Base-by-base conservation (phyloP, 37 sponge, comb jelly and placozoan genomes). In the Halisarca cf. caerulea region DNA sequence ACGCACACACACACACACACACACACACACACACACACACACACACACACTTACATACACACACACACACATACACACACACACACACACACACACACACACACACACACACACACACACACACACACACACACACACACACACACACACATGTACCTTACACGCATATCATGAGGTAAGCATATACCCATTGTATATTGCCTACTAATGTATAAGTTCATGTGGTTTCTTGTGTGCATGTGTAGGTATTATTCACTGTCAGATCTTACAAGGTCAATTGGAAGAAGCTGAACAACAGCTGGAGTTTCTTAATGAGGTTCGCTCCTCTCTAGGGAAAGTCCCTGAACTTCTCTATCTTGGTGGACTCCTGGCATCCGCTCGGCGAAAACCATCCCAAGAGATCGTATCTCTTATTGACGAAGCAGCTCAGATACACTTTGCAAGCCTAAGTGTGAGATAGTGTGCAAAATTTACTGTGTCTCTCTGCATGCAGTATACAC, bases 251-350 rank as follows among this genome's bases (percentile, higher is more conserved):
- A 92, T 94, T 17, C 85, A 89, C 82, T 96, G 99, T 60, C 94
- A 96, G 85, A 54, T 98, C 40, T 15, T 90, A 38, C 74, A 82
- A 38, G 92, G 90, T n/a, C 79, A 92, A 17, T 1, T 88, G 1
- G 93, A 74, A 6, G 95, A 95, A 43, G 96, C 99, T 20, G 90
- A 88, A 75, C 96, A 95, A 62, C 98, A 98, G 80, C 86, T 98
- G 83, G 98, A 98, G 61, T 95, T 98, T 58, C 86, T 98, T 0
- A 54, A 84, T 66, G 98, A 98, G 79, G 83, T 95, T 18, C 79
- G 78, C 14, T 79, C 90, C 34, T 75, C 88, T 28, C 59, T 89
- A 24, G 92, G 92, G 2, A 88, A 92, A 64, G 79, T 51, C 32
- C 32, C 86, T 28, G 75, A 87, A 4, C 55, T 95, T 43, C 41